Evolutionary conservation across 1,140 invertebrate species (phyloP).

Genomic region (Armadillidium nasatum): DNA sequence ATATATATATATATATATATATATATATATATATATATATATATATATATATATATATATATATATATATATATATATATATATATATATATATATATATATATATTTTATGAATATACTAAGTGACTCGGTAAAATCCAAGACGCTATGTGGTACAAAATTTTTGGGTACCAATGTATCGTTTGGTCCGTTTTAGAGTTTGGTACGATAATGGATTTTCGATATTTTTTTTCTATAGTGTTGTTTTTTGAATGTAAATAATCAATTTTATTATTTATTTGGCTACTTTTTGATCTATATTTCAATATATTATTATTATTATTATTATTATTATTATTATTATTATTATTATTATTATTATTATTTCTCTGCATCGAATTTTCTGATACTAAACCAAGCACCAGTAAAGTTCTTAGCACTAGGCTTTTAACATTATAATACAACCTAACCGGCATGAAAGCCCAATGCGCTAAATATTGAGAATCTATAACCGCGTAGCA

Average conservation of each 20-base stretch:
- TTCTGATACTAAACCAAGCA: background rate
- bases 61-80: too few relatives aligned
- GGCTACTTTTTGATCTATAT: background rate
- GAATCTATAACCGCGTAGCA: constrained; percentile 89
- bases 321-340: background rate
- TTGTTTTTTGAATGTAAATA: too few relatives aligned
- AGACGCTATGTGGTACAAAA: background rate
- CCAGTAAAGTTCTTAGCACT: constrained; percentile 42
- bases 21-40: too few relatives aligned
- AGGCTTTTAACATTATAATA: constrained; percentile 49
- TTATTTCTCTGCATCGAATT: background rate
- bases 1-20: too few relatives aligned
- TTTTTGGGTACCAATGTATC: background rate
- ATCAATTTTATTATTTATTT: background rate
- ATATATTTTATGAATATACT: background rate
- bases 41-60: too few relatives aligned
- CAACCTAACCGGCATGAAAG: constrained; percentile 71
- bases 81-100: too few relatives aligned
- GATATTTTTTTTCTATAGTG: too few relatives aligned
- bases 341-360: background rate
- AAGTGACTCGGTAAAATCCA: background rate
- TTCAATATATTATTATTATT: background rate
- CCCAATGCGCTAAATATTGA: constrained; percentile 75
- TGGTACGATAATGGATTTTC: background rate
- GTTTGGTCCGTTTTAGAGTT: background rate